Base-by-base conservation (phyloP, 2,888 invertebrate genomes). In the Cryptocephalus primarius region DNA sequence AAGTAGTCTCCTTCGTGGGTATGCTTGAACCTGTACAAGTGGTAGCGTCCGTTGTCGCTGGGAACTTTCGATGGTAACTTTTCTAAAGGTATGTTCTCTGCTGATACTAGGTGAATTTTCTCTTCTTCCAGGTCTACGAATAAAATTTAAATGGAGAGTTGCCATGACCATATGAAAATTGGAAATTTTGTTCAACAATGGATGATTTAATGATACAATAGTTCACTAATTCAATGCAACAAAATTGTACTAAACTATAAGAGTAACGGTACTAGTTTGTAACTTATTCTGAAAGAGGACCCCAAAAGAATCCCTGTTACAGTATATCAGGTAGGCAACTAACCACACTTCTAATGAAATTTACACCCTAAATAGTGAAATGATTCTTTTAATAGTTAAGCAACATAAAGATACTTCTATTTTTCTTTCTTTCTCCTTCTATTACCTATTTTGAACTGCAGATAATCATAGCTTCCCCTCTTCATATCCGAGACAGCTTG, bases 1-100 rank as follows among this genome's bases (percentile, higher is more conserved):
- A 85, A 74, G 58, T 84, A 87, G 66, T 93, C 92, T 31, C 93
- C 93, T 69, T 96, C 95, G 63, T 93, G 88, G 0, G 88, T 85
- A 68, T 97, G 96, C 60, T 86, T 85, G 70, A 90, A 96, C 58
- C 83, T 79, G 65, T 83, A 93, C 14, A 99, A 73, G 71, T 97
- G 95, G 72, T 96, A 97, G 57, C 96, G 78, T 31, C 91, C 91
- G 59, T 79, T 76, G 60, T 94, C 87, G 33, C 77, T 76, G 8
- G 97, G 96, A 53, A 97, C 82, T 68, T 85, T 82, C 1, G 78
- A 75, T 0, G 85, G 80, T 50, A 99, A 71, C 59, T 84, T 80
- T 32, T 75, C 70, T 36, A 88, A 66, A 8, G 78, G 71, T 49
- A 90, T 77, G 55, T 80, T 79, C 31, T 80, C 80, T 10, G 85